These are phyloP conservation scores for Hipparchia semele DNA, from an alignment of 2,888 invertebrate species.

Conservation along the genomic window DNA sequence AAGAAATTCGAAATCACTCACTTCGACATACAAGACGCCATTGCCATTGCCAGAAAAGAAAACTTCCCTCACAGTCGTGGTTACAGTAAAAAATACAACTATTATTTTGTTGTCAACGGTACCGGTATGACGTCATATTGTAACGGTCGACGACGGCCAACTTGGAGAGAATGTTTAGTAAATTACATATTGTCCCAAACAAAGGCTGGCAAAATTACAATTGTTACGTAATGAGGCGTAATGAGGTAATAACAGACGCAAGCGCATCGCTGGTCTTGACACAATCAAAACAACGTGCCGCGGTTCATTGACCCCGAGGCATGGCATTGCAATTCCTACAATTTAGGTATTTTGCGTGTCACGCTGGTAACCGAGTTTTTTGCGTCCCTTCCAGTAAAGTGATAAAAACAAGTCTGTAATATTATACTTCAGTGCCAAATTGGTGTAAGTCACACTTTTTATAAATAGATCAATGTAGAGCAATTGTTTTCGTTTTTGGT, in stretches of 20 bases:
- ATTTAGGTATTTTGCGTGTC: constrained; percentile 40
- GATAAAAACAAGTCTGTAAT: constrained; percentile 18
- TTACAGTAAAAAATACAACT: no score
- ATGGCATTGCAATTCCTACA: constrained; percentile 39
- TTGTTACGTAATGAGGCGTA: no score
- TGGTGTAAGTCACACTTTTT: constrained; percentile 2
- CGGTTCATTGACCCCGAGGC: constrained; percentile 39
- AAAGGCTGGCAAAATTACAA: no score
- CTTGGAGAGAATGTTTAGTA: no score
- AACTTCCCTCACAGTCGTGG: no score
- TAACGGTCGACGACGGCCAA: no score
- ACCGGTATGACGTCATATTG: no score
- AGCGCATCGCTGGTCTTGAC: constrained; percentile 26
- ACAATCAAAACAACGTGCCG: constrained; percentile 39
- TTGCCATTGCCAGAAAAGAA: no score
- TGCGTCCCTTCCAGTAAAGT: constrained; percentile 25
- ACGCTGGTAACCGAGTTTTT: constrained; percentile 34
- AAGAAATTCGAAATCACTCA: no score
- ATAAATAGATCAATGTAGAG: background rate
- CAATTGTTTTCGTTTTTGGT: background rate
- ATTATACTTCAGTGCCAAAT: background rate
- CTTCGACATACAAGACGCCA: no score
- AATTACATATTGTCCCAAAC: no score
- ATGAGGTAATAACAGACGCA: constrained; percentile 8
- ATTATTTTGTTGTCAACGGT: no score